Evolutionary conservation across 2,888 invertebrate species (phyloP), one percentile per base, ranked within the genome.

Genomic region (Eulithis testata): DNA sequence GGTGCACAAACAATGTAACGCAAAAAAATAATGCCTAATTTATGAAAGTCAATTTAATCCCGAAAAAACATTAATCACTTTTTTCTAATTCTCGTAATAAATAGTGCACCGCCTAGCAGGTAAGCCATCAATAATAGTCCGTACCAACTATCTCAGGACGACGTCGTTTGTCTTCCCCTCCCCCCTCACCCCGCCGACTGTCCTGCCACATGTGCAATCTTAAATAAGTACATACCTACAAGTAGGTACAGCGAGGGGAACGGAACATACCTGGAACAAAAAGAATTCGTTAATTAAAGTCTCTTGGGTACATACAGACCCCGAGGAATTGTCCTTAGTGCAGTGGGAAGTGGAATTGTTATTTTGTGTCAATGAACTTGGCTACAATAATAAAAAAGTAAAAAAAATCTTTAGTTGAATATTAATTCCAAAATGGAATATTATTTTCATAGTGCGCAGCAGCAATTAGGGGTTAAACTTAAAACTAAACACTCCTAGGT

Each of bases 251-350:
- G 40, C n/a, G 43, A 49, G 45, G 47, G 47, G 50, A 43, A 47
- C 54, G 54, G 43, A 53, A 64, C 74, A 69, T 81, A 81, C 80
- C 81, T 81, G 80, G 11, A 78, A 79, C 75, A 78, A 71, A 76
- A 63, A 71, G 55, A 71, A 63, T 70, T 70, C 71, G 59, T 73
- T 75, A 71, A 72, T 71, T 43, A 63, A 51, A 55, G 44, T 63
- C 59, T 51, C 31, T n/a, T 12, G 61, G 59, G 62, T 3, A 57
- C 44, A 55, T 3, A 57, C 44, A 55, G 40, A 47, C 54, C 51
- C 4, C 6, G 3, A 14, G 55, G 55, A 50, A 11, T 50, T 11
- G 54, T 50, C n/a, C 49, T 11, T 14, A 50, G 59, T 60, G 55
- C 49, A 55, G 50, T 12, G 45, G 31, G 50, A 47, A 21, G 11